Conservation (phyloP, 2,113 vertebrate species). For the Morphnarchus princeps region DNA sequence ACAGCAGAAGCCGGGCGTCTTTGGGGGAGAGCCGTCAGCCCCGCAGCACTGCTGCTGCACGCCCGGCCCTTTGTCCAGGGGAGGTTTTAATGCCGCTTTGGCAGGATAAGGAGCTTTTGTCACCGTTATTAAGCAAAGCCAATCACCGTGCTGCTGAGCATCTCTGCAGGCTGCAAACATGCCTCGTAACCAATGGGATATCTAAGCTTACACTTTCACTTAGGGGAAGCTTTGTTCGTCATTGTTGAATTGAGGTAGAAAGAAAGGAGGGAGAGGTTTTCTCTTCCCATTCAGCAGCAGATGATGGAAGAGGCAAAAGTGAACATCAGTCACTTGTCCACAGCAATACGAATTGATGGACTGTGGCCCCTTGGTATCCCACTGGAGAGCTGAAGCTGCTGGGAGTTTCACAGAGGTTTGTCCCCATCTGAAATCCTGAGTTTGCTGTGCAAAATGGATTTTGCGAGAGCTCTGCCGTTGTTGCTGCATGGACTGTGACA, state of each 20-base stretch:
- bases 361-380: neutral
- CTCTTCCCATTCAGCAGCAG: neutral
- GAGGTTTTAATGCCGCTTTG: neutral
- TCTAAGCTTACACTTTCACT: neutral
- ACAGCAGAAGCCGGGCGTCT: neutral
- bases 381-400: neutral
- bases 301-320: neutral
- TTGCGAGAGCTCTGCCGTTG: neutral
- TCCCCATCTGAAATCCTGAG: neutral
- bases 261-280: neutral
- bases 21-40: neutral
- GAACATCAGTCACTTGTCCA: neutral
- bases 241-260: neutral
- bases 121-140: neutral
- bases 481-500: neutral
- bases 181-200: neutral
- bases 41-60: neutral
- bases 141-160: neutral
- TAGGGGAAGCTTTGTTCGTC: neutral
- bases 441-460: neutral
- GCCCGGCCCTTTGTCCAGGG: neutral
- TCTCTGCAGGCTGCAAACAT: neutral
- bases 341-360: neutral
- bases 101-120: slow-evolving; percentile 13
- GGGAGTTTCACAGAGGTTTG: neutral